Evolutionary conservation across 2,113 vertebrate species (phyloP), one percentile per base, ranked within the genome.

Genomic region (Equus przewalskii): DNA sequence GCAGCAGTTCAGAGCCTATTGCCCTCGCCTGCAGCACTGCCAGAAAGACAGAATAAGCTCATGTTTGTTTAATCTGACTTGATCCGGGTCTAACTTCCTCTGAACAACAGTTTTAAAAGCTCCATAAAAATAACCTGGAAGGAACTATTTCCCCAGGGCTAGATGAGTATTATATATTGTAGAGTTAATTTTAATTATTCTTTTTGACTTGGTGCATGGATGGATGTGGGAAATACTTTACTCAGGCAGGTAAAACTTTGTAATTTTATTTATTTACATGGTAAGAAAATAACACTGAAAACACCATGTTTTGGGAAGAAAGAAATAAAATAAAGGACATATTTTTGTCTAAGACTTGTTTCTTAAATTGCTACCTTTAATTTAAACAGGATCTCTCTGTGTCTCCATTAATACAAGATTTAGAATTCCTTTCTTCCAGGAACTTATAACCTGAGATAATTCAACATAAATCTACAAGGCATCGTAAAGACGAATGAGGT

Each of bases 61-160:
- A 14, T 60, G 46, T 92, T 84, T 86, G 41, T 84, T 89, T 96
- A 95, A 95, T 78, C 46, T 60, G 80, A 46, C 94, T 81, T 76
- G 56, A 91, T 22, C 3, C 21, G 24, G 49, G 18, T 64, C 69
- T 89, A 30, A 44, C 24, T 69, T 94, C 12, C 15, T 51, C 60
- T 26, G 41, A 81, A 89, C 22, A 82, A 79, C 24, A 58, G 9
- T 89, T 91, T 88, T n/a, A 76, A 93, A 70, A 89, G 76, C 14
- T 60, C 19, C 56, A 7, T 14, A 86, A 87, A 87, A 91, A 81
- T 58, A 75, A 89, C 94, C 51, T 64, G 18, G 64, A 44, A 95
- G 69, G 28, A 85, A 87, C 24, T 22, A 10, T 54, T 26, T 60
- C 6, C 33, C 21, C 69, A 41, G 44, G 60, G 73, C 36, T 24